A percentile compares a stretch with the other conserved stretches of the same genome.
Evolutionary conservation across 2,797 vertebrate species (phyloP).

Genomic region (Gadopsis bispinosus): DNA sequence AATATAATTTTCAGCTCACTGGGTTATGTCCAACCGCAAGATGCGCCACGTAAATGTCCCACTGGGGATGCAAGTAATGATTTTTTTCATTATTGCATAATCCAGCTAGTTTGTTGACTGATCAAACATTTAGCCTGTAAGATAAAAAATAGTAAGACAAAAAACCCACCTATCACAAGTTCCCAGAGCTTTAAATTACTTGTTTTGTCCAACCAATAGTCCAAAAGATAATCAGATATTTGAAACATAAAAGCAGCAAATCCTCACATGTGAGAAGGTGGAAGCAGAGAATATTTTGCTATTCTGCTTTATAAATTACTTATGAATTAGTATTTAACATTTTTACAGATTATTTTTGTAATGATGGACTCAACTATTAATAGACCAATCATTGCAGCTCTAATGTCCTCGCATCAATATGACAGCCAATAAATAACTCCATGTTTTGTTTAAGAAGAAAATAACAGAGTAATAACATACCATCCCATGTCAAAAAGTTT

Average conservation of each 20-base stretch:
- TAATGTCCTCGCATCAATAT: neutral
- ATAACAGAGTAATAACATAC: neutral
- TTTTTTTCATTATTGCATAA: constrained; percentile 9
- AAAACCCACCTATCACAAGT: neutral
- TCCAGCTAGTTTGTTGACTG: constrained; percentile 1
- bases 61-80: neutral
- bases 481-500: constrained; percentile 15
- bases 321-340: neutral
- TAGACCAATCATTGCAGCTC: neutral
- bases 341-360: neutral
- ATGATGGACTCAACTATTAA: too few species aligned
- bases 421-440: neutral
- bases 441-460: neutral
- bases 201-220: neutral
- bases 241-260: neutral
- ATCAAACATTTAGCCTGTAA: neutral
- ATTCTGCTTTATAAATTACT: neutral
- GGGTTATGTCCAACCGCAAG: neutral
- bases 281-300: neutral
- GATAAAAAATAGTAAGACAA: neutral
- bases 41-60: neutral
- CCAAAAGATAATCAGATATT: neutral
- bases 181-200: neutral
- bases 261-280: neutral
- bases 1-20: neutral